Base-by-base conservation (phyloP, 2,113 vertebrate genomes). In the Crotalus viridis region DNA sequence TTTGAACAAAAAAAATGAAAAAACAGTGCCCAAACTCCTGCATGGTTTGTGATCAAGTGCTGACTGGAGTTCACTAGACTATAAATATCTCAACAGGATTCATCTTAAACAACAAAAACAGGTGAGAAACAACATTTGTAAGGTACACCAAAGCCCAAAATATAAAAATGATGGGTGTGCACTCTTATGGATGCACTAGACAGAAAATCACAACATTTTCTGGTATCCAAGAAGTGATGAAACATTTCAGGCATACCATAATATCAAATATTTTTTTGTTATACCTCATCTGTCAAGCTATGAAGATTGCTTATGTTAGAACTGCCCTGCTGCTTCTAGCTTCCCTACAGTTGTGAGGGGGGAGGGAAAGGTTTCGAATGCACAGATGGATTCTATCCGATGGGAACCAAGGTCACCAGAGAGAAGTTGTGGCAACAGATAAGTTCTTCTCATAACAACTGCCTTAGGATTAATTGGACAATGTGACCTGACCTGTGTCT, bases 1-100 rank as follows among this genome's bases (percentile, higher is more conserved):
- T 95, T 92, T 93, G 26, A 94, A 87, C 88, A 94, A 56, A 74
- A 94, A 94, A 95, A 33, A 87, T 0, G 1, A 28, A 55, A 74
- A 64, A 43, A 61, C 13, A 52, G 10, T 21, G 6, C 33, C 74
- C 39, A 74, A 21, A 52, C 26, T 90, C 93, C 89, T 93, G 92
- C 94, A 92, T 12, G 5, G 55, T 55, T 85, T 39, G 15, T 81
- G 48, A 43, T 28, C 51, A 24, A 24, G 0, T n/a, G 54, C 39
- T n/a, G 39, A 59, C 21, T 86, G 81, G 33, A 86, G 8, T 10
- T 55, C 4, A 8, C 17, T 28, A 51, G 4, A 6, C 6, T 28
- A 22, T 10, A 69, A 26, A 48, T 51, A 87, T 51, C 5, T 51
- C 46, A 87, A 15, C 10, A 52, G 22, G 56, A 43, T 56, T 89